Conservation (phyloP, 2,113 vertebrate genomes). For the Psophia crepitans region DNA sequence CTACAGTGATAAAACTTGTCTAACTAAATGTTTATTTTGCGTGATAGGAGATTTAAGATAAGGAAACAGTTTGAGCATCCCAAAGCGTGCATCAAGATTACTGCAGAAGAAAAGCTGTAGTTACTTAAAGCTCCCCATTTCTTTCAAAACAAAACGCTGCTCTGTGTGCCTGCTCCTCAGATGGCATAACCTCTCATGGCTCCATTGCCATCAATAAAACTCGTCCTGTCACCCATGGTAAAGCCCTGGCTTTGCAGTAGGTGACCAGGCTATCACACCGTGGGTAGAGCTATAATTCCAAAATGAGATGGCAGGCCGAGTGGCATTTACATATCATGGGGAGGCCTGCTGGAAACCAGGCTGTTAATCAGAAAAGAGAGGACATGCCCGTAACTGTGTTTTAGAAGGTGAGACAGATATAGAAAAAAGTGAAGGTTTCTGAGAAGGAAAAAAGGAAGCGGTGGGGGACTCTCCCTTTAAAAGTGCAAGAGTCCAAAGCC, state of each 20-base stretch:
- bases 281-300: background rate
- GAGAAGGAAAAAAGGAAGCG: conserved; percentile 45
- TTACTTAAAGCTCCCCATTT: conserved; percentile 25
- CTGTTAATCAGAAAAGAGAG: conserved; percentile 35
- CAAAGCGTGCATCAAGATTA: background rate
- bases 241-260: background rate
- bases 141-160: conserved; percentile 38
- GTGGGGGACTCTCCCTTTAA: conserved; percentile 38
- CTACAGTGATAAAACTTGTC: background rate
- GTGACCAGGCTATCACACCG: conserved; percentile 25
- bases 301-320: conserved; percentile 8
- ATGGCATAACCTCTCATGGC: background rate
- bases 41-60: background rate
- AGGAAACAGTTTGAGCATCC: background rate
- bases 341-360: conserved; percentile 28
- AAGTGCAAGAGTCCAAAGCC: background rate
- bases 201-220: background rate
- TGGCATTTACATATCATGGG: conserved; percentile 4
- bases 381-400: conserved; percentile 42
- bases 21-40: background rate
- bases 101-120: conserved; percentile 9
- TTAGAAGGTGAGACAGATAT: conserved; percentile 55
- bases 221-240: background rate
- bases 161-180: background rate
- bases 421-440: conserved; percentile 29